Base-by-base conservation (phyloP, 2,113 vertebrate species). In the Anthoscopus minutus region DNA sequence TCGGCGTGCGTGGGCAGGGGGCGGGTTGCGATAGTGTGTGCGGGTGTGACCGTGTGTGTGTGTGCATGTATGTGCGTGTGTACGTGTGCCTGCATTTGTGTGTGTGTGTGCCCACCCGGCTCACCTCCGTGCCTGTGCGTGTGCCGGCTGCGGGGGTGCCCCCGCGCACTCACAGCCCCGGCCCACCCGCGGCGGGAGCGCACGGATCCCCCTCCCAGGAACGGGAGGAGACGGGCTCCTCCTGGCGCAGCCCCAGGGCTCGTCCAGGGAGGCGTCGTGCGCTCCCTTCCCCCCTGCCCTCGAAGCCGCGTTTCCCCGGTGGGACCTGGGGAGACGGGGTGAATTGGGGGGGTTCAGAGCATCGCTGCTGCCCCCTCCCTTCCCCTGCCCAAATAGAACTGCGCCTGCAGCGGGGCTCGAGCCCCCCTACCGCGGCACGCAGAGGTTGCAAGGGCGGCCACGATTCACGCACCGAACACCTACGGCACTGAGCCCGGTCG, bases 221-320 rank as follows among this genome's bases (percentile, higher is more conserved):
- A 56, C 17, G 11, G 21, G 14, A 19, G 4, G 0, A 38, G 11
- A 54, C 13, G 9, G 7, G 15, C 11, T 25, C 51, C 37, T 33
- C 13, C 42, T 15, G 4, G 37, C 25, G 28, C 18, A 9, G n/a
- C 28, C 35, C 23, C 2, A 17, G 8, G 6, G 37, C 23, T 35
- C 33, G 19, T 21, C 44, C 11, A 8, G 6, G 10, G 18, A 7
- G 23, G 33, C 16, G 7, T 9, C 6, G 23, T 33, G 42, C 35
- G 18, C 17, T 10, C 31, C 28, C 48, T n/a, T 37, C 1, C 7
- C 19, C 31, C 6, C 4, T 3, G 14, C 22, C 33, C 10, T 3
- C 8, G 12, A 40, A 58, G 30, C 22, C 22, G 30, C 16, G 20
- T 42, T 37, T 37, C 8, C 33, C 28, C 10, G 6, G 27, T 35